Evolutionary conservation across 1,140 invertebrate species (phyloP), one percentile per base, ranked within the genome.

Genomic region (Protaetia brevitarsis): DNA sequence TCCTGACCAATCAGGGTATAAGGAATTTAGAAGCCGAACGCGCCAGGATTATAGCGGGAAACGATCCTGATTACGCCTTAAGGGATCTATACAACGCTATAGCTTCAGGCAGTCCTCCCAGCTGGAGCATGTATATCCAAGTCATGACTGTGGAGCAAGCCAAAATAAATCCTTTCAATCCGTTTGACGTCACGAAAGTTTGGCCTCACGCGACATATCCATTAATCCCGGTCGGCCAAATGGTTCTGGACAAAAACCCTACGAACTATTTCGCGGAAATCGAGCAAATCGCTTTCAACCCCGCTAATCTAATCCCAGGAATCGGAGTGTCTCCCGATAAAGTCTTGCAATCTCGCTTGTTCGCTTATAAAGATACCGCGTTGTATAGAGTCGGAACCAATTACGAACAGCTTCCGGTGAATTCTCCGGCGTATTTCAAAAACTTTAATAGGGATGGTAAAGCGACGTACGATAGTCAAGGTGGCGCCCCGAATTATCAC

Each of bases 351-450:
- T 96, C 94, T 34, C 89, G 97, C 69, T 81, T 99, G 4, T 98
- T 97, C 78, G 88, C 95, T 8, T 99, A 99, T 79, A 86, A 86
- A 3, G 97, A 99, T 80, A 96, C 97, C 3, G 96, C 98, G 73
- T 19, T 37, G 6, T 91, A 98, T 79, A 87, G 96, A 16, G 82
- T 98, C 41, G 96, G 96, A 28, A 84, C 93, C 0, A 98, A 98
- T 78, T 96, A 91, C 80, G 82, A 90, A 41, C 94, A 97, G 78
- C 84, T 99, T 37, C 92, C 96, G 4, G 94, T 98, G n/a, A 99
- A 98, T 78, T 95, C 94, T 74, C 95, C 96, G 0, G 95, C 88
- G 74, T 83, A 84, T 56, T 77, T 83, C 1, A 78, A 79, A 31
- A 96, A 97, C 77, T 96, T 92, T 77, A 92, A 96, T 78, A 85